Evolutionary conservation across 1,140 invertebrate species (phyloP).

Genomic region (Temnothorax curvispinosus): DNA sequence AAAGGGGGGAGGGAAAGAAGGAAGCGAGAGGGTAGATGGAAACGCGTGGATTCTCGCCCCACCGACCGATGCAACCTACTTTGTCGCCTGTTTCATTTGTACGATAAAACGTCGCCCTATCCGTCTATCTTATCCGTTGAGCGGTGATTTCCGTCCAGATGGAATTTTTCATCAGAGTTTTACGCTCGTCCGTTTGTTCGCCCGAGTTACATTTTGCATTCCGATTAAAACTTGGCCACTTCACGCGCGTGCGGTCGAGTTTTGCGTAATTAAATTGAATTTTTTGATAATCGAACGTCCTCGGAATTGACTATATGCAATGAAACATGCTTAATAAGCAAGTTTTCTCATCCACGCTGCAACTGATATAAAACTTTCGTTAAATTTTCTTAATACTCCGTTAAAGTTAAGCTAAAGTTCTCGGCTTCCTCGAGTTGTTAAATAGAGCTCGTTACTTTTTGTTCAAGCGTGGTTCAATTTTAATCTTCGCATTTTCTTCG

Average conservation of each 20-base stretch:
- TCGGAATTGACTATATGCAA: not conserved
- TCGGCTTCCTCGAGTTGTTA: not conserved
- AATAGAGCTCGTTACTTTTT: constrained; percentile 2
- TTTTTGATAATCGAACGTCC: not conserved
- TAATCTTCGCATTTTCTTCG: not conserved
- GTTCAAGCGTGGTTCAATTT: not conserved
- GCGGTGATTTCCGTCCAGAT: constrained; percentile 46
- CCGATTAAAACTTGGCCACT: constrained; percentile 1
- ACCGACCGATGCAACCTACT: constrained; percentile 72
- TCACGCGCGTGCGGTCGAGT: not conserved
- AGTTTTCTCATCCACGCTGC: not conserved
- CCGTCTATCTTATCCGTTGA: constrained; percentile 40
- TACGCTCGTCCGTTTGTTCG: not conserved
- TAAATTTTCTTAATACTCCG: not conserved
- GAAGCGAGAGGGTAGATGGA: constrained; percentile 40
- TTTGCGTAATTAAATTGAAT: not conserved
- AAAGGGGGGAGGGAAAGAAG: not conserved
- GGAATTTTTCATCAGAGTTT: constrained; percentile 43
- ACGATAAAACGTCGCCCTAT: constrained; percentile 37
- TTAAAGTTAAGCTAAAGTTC: constrained; percentile 5
- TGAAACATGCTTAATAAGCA: not conserved
- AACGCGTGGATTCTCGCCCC: constrained; percentile 69
- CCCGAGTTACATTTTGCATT: constrained; percentile 5
- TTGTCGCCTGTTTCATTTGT: constrained; percentile 72
- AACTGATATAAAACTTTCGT: not conserved